Evolutionary conservation across 2,113 vertebrate genomes (phyloP).

Genomic region (Caranx ignobilis): DNA sequence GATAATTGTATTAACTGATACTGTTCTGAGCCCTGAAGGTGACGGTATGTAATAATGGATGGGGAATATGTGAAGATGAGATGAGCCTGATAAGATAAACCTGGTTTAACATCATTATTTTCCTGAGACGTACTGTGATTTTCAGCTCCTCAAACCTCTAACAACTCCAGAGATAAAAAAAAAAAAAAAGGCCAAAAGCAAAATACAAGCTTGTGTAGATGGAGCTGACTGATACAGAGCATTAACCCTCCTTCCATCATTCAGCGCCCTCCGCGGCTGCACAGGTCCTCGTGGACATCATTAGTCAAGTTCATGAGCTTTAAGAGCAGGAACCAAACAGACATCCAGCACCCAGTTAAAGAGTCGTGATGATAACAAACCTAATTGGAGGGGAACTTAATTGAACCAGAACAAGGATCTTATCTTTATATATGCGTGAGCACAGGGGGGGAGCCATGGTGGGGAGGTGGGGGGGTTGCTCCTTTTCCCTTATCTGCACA

Average conservation of each 20-base stretch:
- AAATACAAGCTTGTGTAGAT: background rate
- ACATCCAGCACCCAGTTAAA: constrained; percentile 12
- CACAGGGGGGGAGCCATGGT: no score
- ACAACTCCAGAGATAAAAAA: no score
- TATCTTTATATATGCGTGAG: constrained; percentile 14
- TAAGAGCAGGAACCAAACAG: background rate
- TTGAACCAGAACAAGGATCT: constrained; percentile 43
- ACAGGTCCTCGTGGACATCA: constrained; percentile 46
- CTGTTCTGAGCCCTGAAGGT: background rate
- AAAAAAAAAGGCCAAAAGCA: no score
- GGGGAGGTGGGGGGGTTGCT: background rate
- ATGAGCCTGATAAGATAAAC: no score
- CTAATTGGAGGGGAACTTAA: constrained; percentile 49
- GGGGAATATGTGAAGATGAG: background rate
- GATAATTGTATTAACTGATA: no score
- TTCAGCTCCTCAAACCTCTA: no score
- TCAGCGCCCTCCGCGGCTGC: background rate
- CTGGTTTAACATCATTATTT: no score
- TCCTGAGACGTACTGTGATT: no score
- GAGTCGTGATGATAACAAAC: constrained; percentile 46
- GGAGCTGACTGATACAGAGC: no score
- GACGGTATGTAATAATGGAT: background rate
- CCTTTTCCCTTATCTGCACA: constrained; percentile 34
- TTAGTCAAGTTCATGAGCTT: constrained; percentile 48
- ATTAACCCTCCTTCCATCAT: constrained; percentile 17